Evolutionary conservation across 2,113 vertebrate species (phyloP).

Genomic region (Nothobranchius furzeri): DNA sequence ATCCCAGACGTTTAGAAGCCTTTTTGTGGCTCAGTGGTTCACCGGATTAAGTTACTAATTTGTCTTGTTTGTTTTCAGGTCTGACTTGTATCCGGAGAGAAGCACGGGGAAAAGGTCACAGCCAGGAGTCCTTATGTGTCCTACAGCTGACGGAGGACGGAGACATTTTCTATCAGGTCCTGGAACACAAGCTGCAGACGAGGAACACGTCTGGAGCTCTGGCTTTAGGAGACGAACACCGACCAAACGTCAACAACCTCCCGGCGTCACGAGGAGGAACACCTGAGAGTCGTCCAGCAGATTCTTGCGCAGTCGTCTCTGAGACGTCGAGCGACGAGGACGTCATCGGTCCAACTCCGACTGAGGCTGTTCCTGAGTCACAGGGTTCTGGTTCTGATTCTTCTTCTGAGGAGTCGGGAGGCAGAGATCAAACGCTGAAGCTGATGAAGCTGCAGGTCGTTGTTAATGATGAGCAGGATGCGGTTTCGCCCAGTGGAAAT

Average conservation of each 20-base stretch:
- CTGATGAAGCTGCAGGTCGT: slow-evolving; percentile 11
- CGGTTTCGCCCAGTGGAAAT: background rate
- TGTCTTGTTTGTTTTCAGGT: slow-evolving; percentile 57
- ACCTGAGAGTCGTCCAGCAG: background rate
- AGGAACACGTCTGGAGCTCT: background rate
- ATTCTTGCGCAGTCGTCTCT: background rate
- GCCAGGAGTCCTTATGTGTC: slow-evolving; percentile 65
- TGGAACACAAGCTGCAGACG: slow-evolving; percentile 37
- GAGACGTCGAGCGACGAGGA: slow-evolving; percentile 37
- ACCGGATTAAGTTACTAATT: no score
- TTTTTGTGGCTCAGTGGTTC: no score
- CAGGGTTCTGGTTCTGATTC: background rate
- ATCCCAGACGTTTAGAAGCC: no score
- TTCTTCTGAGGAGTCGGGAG: slow-evolving; percentile 4
- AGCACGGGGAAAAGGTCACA: background rate
- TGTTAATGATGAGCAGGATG: slow-evolving; percentile 14
- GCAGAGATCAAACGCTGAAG: background rate
- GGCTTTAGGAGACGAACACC: background rate
- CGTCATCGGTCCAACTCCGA: slow-evolving; percentile 24
- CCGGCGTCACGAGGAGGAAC: background rate
- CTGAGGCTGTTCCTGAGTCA: slow-evolving; percentile 8
- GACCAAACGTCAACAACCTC: background rate
- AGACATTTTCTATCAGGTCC: slow-evolving; percentile 87
- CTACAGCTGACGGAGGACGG: slow-evolving; percentile 86
- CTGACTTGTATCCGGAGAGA: slow-evolving; percentile 61